phyloP scores from a whole-genome alignment of 1,140 invertebrate genomes.

The Drosophila parvula region DNA sequence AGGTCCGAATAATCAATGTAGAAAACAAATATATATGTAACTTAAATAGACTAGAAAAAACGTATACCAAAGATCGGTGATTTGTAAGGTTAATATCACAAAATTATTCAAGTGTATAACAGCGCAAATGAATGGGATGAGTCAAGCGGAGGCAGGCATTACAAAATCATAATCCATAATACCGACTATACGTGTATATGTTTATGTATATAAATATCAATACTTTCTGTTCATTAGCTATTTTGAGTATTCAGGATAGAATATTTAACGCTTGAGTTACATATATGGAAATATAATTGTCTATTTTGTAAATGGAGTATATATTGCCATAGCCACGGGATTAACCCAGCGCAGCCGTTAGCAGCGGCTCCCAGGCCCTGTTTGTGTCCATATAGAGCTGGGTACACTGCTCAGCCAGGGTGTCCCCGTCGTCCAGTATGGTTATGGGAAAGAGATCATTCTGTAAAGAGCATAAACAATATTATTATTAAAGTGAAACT shows the following conservation, averaged over 20 bases:
- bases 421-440: conserved; percentile 78
- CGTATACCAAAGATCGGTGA: conserved; percentile 39
- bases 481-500: not conserved
- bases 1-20: conserved; percentile 28
- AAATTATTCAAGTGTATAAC: conserved; percentile 41
- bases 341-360: conserved; percentile 77
- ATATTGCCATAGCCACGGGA: conserved; percentile 45
- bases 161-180: conserved; percentile 43
- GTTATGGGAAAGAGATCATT: conserved; percentile 83
- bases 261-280: conserved; percentile 57
- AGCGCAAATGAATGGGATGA: conserved; percentile 54
- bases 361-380: conserved; percentile 79
- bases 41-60: conserved; percentile 26
- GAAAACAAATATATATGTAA: conserved; percentile 44
- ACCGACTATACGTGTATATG: conserved; percentile 22
- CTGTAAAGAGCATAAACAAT: conserved; percentile 25
- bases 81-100: conserved; percentile 41
- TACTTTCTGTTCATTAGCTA: conserved; percentile 61
- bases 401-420: conserved; percentile 77
- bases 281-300: conserved; percentile 43
- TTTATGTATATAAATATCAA: conserved; percentile 26
- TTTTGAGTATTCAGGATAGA: conserved; percentile 65
- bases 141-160: conserved; percentile 46
- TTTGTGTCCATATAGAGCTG: conserved; percentile 79
- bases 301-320: conserved; percentile 38